Evolutionary conservation across 2,113 vertebrate species (phyloP).

Genomic region (Euleptes europaea): DNA sequence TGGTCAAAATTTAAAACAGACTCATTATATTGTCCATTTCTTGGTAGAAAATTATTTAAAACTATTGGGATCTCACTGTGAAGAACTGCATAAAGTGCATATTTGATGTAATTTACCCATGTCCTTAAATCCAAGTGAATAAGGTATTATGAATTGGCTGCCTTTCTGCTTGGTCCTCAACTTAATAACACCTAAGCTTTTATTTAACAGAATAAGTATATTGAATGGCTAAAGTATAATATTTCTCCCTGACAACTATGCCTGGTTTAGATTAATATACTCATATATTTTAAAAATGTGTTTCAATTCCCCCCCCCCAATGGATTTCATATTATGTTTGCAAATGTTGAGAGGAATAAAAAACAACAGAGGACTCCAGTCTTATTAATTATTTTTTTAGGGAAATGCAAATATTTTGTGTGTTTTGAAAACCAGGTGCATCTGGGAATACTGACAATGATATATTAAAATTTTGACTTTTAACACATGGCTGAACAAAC

Average conservation of each 20-base stretch:
- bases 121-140: not conserved
- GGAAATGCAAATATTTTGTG: too few relatives aligned
- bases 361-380: too few relatives aligned
- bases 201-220: not conserved
- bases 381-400: too few relatives aligned
- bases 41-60: not conserved
- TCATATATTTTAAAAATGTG: constrained; percentile 1
- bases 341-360: not conserved
- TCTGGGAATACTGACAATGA: not conserved
- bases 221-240: not conserved
- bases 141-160: not conserved
- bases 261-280: not conserved
- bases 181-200: not conserved
- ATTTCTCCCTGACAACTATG: not conserved
- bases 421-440: too few relatives aligned
- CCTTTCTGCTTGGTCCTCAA: not conserved
- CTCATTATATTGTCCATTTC: not conserved
- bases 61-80: not conserved
- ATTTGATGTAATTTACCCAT: not conserved
- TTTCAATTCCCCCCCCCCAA: too few relatives aligned
- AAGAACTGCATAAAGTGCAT: not conserved
- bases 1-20: constrained; percentile 12
- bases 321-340: not conserved
- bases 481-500: not conserved
- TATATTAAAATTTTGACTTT: not conserved